These are phyloP conservation scores for Fissipunctia ypsillon DNA, from an alignment of 2,888 invertebrate species.

Conservation along the genomic window DNA sequence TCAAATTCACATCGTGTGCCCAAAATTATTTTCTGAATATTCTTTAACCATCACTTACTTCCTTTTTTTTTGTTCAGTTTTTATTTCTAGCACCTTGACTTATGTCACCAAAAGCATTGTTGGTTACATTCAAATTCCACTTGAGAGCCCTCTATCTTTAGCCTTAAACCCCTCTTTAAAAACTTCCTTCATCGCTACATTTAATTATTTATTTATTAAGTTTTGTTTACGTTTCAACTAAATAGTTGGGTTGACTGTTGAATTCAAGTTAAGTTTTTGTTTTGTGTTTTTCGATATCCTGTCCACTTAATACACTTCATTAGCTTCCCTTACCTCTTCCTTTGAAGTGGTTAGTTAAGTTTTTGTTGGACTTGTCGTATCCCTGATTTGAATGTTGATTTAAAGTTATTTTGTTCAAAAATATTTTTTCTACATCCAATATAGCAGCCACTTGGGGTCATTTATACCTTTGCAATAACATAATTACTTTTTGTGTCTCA, in stretches of 20 bases:
- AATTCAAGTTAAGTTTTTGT: slow-evolving; percentile 51
- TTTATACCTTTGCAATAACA: neutral
- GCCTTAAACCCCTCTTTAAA: neutral
- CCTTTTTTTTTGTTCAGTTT: neutral
- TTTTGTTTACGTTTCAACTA: slow-evolving; percentile 32
- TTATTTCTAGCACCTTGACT: neutral
- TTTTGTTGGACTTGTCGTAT: slow-evolving; percentile 20
- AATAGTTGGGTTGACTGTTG: slow-evolving; percentile 44
- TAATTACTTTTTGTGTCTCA: neutral
- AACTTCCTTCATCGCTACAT: neutral
- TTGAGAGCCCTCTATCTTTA: neutral
- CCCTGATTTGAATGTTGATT: neutral
- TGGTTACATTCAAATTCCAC: slow-evolving; percentile 13
- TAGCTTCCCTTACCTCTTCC: neutral
- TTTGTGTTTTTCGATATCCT: slow-evolving; percentile 32
- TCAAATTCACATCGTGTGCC: slow-evolving; percentile 7
- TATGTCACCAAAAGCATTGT: neutral
- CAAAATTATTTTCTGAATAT: neutral
- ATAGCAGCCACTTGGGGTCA: neutral
- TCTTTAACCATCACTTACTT: neutral
- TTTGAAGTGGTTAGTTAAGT: slow-evolving; percentile 21
- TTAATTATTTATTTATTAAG: slow-evolving; percentile 20
- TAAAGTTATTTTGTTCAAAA: neutral
- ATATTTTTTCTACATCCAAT: neutral
- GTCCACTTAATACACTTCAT: slow-evolving; percentile 7